Conservation (phyloP, 2,888 invertebrate species). For the Drosophila algonquin region DNA sequence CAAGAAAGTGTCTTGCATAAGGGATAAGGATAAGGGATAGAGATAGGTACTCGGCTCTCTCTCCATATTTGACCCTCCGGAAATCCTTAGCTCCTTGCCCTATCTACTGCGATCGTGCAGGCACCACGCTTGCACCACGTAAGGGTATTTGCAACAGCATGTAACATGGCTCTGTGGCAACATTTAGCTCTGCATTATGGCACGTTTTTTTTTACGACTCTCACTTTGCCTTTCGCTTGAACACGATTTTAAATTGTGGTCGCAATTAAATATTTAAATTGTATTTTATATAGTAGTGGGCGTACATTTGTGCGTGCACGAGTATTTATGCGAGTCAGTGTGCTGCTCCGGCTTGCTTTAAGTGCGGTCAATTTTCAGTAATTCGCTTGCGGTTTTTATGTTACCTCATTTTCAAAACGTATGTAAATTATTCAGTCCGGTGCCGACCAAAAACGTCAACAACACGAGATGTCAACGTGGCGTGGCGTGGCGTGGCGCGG, state of each 20-base stretch:
- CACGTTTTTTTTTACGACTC: conserved; percentile 44
- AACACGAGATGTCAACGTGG: background rate
- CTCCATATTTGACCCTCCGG: no score
- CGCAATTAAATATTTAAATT: conserved; percentile 75
- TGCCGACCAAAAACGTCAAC: conserved; percentile 10
- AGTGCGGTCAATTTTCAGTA: conserved; percentile 75
- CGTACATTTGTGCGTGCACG: background rate
- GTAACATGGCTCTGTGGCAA: conserved; percentile 7
- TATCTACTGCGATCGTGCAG: no score
- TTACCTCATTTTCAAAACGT: conserved; percentile 51
- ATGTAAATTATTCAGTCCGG: conserved; percentile 68
- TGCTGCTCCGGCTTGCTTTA: conserved; percentile 33
- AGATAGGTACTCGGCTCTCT: no score
- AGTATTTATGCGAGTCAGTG: conserved; percentile 6
- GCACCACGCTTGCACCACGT: no score
- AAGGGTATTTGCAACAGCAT: conserved; percentile 29
- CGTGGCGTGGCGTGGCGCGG: background rate
- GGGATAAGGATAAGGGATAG: no score
- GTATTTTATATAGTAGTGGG: conserved; percentile 41
- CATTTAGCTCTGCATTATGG: conserved; percentile 35
- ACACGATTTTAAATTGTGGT: conserved; percentile 47
- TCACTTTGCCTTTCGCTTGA: conserved; percentile 46
- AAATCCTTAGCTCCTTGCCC: no score
- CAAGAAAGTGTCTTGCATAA: no score
- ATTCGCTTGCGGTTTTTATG: conserved; percentile 66